These are phyloP conservation scores for Condylura cristata DNA, from an alignment of 2,113 vertebrate species.

Conservation along the genomic window DNA sequence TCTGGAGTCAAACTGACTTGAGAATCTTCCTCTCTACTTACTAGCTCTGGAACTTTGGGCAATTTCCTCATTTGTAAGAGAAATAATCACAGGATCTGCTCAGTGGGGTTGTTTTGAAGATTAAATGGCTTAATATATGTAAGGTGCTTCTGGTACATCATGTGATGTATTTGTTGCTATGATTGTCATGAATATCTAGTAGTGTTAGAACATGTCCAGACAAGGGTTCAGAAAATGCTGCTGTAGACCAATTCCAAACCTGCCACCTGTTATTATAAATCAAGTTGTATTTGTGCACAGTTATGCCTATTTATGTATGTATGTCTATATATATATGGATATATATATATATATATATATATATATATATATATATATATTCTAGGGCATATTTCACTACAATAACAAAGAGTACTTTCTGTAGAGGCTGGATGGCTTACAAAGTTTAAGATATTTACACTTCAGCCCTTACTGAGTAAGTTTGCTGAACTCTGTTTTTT, in stretches of 20 bases:
- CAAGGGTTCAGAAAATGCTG: neutral
- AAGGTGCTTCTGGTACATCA: neutral
- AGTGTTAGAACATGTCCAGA: neutral
- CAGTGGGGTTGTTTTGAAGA: neutral
- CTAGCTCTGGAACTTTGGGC: neutral
- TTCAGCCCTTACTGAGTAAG: neutral
- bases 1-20: neutral
- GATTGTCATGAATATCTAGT: neutral
- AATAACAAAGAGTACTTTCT: neutral
- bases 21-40: neutral
- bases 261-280: neutral
- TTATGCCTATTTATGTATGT: neutral
- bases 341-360: too few relatives aligned
- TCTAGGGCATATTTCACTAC: neutral
- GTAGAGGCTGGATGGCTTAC: neutral
- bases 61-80: neutral
- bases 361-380: neutral
- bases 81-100: neutral
- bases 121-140: neutral
- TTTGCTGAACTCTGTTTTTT: neutral
- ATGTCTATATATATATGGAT: too few relatives aligned
- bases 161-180: neutral
- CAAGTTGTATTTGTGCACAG: slow-evolving; percentile 11
- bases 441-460: neutral
- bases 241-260: neutral